A percentile compares a stretch with the other conserved stretches of the same genome.
These are phyloP conservation scores for Trachymyrmex septentrionalis DNA, from an alignment of 1,140 invertebrate genomes.

Conservation along the genomic window DNA sequence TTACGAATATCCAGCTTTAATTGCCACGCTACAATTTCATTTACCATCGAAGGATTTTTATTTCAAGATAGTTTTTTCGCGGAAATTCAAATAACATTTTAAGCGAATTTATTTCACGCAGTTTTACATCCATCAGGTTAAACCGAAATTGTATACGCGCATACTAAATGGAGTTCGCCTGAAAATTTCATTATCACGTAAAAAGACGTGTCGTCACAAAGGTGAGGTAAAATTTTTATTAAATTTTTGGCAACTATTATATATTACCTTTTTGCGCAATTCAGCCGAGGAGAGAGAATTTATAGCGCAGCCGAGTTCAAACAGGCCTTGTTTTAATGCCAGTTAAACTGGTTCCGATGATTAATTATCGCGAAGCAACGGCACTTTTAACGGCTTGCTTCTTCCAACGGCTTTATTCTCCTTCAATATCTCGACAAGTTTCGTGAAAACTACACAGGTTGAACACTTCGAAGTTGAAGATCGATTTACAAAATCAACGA, in stretches of 20 bases:
- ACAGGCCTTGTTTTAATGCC: slow-evolving; percentile 41
- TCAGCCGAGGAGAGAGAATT: slow-evolving; percentile 7
- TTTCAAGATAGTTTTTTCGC: slow-evolving; percentile 31
- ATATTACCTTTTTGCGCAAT: not conserved
- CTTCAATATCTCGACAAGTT: slow-evolving; percentile 36
- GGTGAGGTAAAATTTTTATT: slow-evolving; percentile 35
- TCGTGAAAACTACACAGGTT: not conserved
- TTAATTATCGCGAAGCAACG: slow-evolving; percentile 43
- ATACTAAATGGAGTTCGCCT: slow-evolving; percentile 22
- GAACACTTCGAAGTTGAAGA: not conserved
- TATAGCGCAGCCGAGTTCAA: slow-evolving; percentile 35
- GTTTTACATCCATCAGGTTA: slow-evolving; percentile 44
- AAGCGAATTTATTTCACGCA: slow-evolving; percentile 54
- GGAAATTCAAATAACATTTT: slow-evolving; percentile 46
- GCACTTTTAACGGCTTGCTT: slow-evolving; percentile 47
- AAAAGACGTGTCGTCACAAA: slow-evolving; percentile 29
- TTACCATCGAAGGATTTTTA: slow-evolving; percentile 17
- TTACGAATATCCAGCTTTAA: slow-evolving; percentile 46
- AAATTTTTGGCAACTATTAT: slow-evolving; percentile 31
- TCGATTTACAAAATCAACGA: too few species aligned
- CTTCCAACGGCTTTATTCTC: slow-evolving; percentile 52
- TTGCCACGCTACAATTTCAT: slow-evolving; percentile 54
- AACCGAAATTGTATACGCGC: slow-evolving; percentile 50
- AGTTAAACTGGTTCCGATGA: slow-evolving; percentile 28
- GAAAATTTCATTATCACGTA: slow-evolving; percentile 35